Base-by-base conservation (phyloP, 2,797 vertebrate species). In the Miichthys miiuy region DNA sequence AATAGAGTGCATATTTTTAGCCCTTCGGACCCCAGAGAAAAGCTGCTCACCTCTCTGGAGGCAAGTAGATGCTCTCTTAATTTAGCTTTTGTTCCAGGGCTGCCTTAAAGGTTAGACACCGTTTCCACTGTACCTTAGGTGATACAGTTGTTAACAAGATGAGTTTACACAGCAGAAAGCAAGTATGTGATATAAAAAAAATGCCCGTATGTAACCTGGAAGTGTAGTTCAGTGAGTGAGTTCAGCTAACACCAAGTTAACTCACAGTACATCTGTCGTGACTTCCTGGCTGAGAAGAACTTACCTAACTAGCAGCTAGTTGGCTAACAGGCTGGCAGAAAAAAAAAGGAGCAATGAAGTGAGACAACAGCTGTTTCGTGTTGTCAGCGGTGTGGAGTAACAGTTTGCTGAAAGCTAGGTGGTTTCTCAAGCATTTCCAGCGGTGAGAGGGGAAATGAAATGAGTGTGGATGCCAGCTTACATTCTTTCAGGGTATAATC, bases 251-350 rank as follows among this genome's bases (percentile, higher is more conserved):
- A 60, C 30, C 30, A 42, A 42, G 30, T 38, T 38, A 80, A 54
- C 65, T 54, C 18, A 9, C 34, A 9, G 34, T 2, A 3, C 55
- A 62, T 79, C 46, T 67, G 77, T 84, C 68, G 79, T 80, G 77
- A 89, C 84, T 87, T 87, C 77, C 79, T 81, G 75, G 44, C 69
- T 66, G 63, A 2, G 1, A 8, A 48, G 50, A 88, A 91, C 72
- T 87, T 77, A 67, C 58, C 74, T 62, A 48, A 64, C 44, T 48
- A 61, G 63, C 66, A 80, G n/a, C n/a, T n/a, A n/a, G 62, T 65
- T 27, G 81, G 79, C 77, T 76, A 56, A 68, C 62, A n/a, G n/a
- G 9, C 46, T 25, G n/a, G 50, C 25, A 34, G 1, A 34, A 7
- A 34, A 34, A 18, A 23, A 44, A 25, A 10, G 38, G 12, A 56